Base-by-base conservation (phyloP, 2,888 invertebrate genomes). In the Hypolimnas misippus region DNA sequence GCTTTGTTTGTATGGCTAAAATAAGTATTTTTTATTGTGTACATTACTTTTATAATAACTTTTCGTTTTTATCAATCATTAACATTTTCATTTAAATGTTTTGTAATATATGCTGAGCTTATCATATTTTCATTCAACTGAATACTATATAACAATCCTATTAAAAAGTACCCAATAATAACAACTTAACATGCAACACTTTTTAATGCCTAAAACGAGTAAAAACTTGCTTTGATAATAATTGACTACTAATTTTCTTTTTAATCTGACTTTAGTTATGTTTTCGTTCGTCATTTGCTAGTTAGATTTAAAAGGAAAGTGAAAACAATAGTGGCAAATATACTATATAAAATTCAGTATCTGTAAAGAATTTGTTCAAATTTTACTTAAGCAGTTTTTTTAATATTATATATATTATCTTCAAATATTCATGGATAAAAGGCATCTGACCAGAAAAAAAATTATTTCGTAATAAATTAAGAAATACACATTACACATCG, bases 221-320 rank as follows among this genome's bases (percentile, higher is more conserved):
- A 12, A 21, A 46, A 46, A 12, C 44, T 19, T 19, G 12, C 21
- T 54, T 54, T 17, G 21, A 40, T 46, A 55, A 35, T 19, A 42
- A 25, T 59, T 14, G 7, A 46, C 35, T 35, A 21, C 59, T 29
- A n/a, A n/a, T 33, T 58, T 65, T 56, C 38, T 35, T 55, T 63
- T 60, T 57, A 40, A 42, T 51, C 17, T n/a, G 21, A 19, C 17
- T 35, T 31, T 66, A 60, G 52, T 50, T 57, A 49, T 12, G 25
- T 51, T 19, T 57, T 51, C 33, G 49, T 40, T 33, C 33, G 38
- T 38, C 52, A n/a, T n/a, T n/a, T 31, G 33, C 49, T 62, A 58
- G 62, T 58, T 55, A 63, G 57, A 65, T 65, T 55, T 55, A 54
- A 61, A 52, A n/a, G 33, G 51, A 56, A 58, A 65, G 55, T 62